Base-by-base conservation (phyloP, 1,140 invertebrate species). In the Thereuonema tuberculata region DNA sequence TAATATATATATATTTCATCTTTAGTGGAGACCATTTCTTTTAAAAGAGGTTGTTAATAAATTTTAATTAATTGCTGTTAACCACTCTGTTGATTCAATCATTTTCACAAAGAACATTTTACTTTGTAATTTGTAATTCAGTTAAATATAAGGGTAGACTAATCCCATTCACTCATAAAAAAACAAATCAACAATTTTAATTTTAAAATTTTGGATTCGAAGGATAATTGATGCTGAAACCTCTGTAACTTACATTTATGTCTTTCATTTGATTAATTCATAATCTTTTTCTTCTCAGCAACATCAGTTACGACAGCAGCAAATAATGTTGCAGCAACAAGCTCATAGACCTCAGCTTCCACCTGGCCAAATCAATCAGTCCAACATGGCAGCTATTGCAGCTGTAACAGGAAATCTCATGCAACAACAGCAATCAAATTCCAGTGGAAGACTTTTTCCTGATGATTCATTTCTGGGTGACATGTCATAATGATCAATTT, bases 281-380 rank as follows among this genome's bases (percentile, higher is more conserved):
- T 37, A 5, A 9, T 17, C 17, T 37, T 17, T 37, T 37, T 9
- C 17, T 37, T 37, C 48, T n/a, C 21, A 50, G 48, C 48, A 50
- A 24, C 48, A 50, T n/a, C 48, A 50, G 9, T 50, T 50, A 24
- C 48, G 48, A 50, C 48, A 50, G 17, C 48, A 50, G 48, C 48
- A 50, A 20, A 50, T 50, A 24, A 50, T 50, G 9, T 12, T 50
- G 48, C 48, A 50, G 48, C 37, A 43, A 12, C 37, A n/a, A 43
- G 37, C 37, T n/a, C 37, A 43, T 12, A 50, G 17, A n/a, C 5
- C 48, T 20, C n/a, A 21, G 9, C 24, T 24, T 5, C n/a, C 48
- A 5, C 3, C n/a, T 21, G 21, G 21, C 17, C 48, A 50, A 24
- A 9, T 50, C 9, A 9, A 9, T 9, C 9, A 5, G 3, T 9